These are phyloP conservation scores for Nasonia vitripennis DNA, from an alignment of 1,140 invertebrate genomes.

Conservation along the genomic window DNA sequence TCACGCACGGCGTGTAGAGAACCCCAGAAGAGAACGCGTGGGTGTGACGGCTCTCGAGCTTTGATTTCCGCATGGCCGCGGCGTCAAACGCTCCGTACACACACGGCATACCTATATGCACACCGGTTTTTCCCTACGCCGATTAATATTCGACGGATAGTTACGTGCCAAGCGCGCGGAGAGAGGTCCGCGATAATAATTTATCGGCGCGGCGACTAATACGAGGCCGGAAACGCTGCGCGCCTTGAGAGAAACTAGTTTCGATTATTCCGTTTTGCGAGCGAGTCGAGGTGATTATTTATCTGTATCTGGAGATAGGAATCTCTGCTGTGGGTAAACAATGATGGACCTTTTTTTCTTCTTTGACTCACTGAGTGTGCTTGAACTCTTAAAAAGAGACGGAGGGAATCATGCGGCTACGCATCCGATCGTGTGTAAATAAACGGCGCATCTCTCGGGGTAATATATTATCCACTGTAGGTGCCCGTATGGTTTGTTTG, in stretches of 20 bases:
- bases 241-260: slow-evolving; percentile 19
- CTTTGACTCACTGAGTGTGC: neutral
- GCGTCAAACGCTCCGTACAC: slow-evolving; percentile 27
- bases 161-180: neutral
- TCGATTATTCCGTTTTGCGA: neutral
- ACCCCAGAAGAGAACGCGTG: slow-evolving; percentile 22
- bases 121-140: slow-evolving; percentile 1
- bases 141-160: slow-evolving; percentile 39
- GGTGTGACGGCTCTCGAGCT: slow-evolving; percentile 45
- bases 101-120: neutral
- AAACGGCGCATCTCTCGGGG: neutral
- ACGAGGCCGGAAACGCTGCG: slow-evolving; percentile 23
- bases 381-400: slow-evolving; percentile 1
- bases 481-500: neutral
- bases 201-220: neutral
- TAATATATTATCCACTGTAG: neutral
- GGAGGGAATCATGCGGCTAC: neutral
- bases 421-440: slow-evolving; percentile 35
- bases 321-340: slow-evolving; percentile 22
- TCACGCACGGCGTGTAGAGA: neutral
- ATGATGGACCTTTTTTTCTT: neutral
- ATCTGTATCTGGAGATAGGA: slow-evolving; percentile 6
- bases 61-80: slow-evolving; percentile 37
- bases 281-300: neutral
- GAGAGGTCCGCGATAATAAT: neutral